Conservation (phyloP, 2,888 invertebrate species). For the Girardia tigrina region DNA sequence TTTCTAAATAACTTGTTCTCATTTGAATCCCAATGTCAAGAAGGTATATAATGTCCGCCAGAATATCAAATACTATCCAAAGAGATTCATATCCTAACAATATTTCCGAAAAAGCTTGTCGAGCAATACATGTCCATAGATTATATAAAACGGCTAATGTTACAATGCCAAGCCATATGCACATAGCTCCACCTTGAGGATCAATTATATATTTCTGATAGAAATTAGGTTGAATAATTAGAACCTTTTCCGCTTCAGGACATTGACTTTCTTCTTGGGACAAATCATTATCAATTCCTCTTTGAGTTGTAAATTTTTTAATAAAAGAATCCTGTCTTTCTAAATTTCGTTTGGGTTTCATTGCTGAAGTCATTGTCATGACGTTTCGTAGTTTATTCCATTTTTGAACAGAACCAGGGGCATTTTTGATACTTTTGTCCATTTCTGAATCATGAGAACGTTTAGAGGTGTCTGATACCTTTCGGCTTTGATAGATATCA, state of each 20-base stretch:
- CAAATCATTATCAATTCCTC: conserved; percentile 68
- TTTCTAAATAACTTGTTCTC: conserved; percentile 81
- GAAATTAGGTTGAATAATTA: not conserved
- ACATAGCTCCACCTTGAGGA: conserved; percentile 86
- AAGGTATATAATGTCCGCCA: conserved; percentile 73
- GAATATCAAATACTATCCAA: conserved; percentile 55
- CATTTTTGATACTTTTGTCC: not conserved
- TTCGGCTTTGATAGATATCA: not conserved
- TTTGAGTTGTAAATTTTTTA: conserved; percentile 78
- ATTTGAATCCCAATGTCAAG: conserved; percentile 77
- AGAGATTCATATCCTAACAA: conserved; percentile 53
- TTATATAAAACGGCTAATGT: conserved; percentile 81
- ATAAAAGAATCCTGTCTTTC: conserved; percentile 57
- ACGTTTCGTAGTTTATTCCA: conserved; percentile 90
- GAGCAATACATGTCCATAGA: conserved; percentile 81
- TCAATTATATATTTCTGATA: conserved; percentile 60
- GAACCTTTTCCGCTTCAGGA: not conserved
- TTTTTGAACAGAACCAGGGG: conserved; percentile 30
- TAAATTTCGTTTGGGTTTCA: conserved; percentile 41
- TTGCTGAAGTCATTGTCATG: conserved; percentile 43
- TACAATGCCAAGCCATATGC: conserved; percentile 79
- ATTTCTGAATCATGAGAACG: not conserved
- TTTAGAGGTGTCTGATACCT: not conserved
- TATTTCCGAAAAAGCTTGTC: conserved; percentile 81
- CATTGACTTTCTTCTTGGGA: conserved; percentile 48